These are phyloP conservation scores for Merodon equestris DNA, from an alignment of 2,888 invertebrate genomes.

Conservation along the genomic window DNA sequence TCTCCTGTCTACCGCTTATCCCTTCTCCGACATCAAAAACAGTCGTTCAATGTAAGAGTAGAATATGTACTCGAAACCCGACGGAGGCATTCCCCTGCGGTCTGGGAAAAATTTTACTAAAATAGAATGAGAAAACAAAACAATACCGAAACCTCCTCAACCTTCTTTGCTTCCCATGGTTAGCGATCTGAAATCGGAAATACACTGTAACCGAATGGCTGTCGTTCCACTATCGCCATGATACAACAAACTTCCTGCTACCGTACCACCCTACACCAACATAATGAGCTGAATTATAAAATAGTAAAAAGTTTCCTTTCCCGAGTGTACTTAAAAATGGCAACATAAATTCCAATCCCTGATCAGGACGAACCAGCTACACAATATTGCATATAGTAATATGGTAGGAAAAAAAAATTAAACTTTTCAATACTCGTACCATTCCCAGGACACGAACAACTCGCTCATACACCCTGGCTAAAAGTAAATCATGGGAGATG, in stretches of 20 bases:
- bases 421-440: constrained; percentile 38
- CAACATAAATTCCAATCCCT: constrained; percentile 25
- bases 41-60: constrained; percentile 16
- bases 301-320: constrained; percentile 44
- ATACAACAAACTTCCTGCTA: neutral
- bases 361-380: neutral
- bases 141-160: no score
- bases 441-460: constrained; percentile 15
- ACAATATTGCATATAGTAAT: no score
- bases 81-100: neutral
- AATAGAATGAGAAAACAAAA: no score
- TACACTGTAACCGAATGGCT: no score
- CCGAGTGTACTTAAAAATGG: constrained; percentile 46
- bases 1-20: no score
- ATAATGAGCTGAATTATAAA: constrained; percentile 58
- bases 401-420: constrained; percentile 15
- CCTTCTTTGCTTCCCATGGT: no score
- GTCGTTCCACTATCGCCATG: no score
- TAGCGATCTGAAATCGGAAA: no score
- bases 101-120: neutral
- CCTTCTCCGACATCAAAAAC: constrained; percentile 7
- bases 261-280: neutral
- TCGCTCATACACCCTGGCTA: constrained; percentile 1
- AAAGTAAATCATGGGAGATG: no score
- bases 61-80: constrained; percentile 1